A percentile compares a stretch with the other conserved stretches of the same genome.
Evolutionary conservation across 2,797 vertebrate genomes (phyloP).

Genomic region (Cuculus canorus): DNA sequence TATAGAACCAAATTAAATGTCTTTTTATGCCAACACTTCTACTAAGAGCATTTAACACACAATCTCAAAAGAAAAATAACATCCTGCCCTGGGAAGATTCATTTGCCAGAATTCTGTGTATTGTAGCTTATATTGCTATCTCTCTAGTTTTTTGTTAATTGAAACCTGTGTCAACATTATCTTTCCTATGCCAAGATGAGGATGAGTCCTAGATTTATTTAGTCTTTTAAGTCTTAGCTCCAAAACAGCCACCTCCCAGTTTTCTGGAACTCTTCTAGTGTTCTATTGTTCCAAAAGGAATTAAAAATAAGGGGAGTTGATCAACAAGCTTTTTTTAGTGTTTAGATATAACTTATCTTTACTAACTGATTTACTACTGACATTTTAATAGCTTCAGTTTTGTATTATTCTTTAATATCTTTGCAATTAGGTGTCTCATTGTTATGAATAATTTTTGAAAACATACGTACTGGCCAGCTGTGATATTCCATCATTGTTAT

Average conservation of each 20-base stretch:
- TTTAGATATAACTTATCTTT: neutral
- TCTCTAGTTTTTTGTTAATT: neutral
- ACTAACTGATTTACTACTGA: neutral
- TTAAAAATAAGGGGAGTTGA: neutral
- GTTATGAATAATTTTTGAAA: neutral
- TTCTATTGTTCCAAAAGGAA: neutral
- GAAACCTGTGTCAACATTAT: neutral
- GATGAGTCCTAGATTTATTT: neutral
- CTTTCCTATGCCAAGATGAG: neutral
- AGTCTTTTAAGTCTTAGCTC: neutral
- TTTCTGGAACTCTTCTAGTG: neutral
- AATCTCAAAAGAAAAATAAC: neutral
- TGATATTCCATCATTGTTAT: neutral
- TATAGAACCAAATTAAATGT: neutral
- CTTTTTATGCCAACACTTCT: neutral
- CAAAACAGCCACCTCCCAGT: neutral
- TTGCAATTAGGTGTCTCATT: neutral
- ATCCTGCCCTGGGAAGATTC: neutral
- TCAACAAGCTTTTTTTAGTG: neutral
- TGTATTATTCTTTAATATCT: neutral
- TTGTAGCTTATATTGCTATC: neutral
- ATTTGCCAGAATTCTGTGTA: neutral
- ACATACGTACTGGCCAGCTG: neutral
- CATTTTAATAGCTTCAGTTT: neutral
- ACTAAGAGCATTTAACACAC: neutral